Evolutionary conservation across 2,113 vertebrate species (phyloP), one percentile per base, ranked within the genome.

Genomic region (Cebidichthys violaceus): DNA sequence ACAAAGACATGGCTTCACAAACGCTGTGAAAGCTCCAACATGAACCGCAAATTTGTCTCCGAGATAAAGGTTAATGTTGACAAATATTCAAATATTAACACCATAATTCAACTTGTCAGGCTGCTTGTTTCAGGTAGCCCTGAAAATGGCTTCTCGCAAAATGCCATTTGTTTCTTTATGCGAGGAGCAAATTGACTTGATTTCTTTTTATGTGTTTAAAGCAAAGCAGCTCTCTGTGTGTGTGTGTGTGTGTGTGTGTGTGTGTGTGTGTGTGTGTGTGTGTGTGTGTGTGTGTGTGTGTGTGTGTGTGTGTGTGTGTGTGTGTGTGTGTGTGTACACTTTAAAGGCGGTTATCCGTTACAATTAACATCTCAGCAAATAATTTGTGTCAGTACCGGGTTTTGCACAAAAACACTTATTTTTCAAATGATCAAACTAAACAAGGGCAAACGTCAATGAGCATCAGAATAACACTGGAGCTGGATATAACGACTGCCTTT

Each of bases 71-170:
- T 95, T 95, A 95, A 94, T 92, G 93, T 94, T 94, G 93, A 94
- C 93, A 95, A 95, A 95, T 94, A 94, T 94, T 94, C 92, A 88
- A 90, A 95, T 93, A 95, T 93, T 94, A 95, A 92, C 80, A 68
- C 88, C 88, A 89, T 93, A 93, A 95, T 94, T 95, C 89, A 92
- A 92, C 91, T 91, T 93, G 92, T 94, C 93, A 94, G 92, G 90
- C 82, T 75, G 86, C 91, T 90, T 93, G 91, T 92, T 94, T 92
- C 87, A 92, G 89, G 90, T 90, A 72, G 75, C 87, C 87, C 76
- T 39, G 83, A 83, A 93, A 92, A 92, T 85, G 84, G 83, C 77
- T 90, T 81, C 35, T 85, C 69, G 85, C 75, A 81, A 92, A 93
- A 92, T 82, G 87, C 81, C 89, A 90, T 94, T 94, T 93, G 89